These are phyloP conservation scores for Melanocharis versteri DNA, from an alignment of 2,113 vertebrate genomes.

Conservation along the genomic window DNA sequence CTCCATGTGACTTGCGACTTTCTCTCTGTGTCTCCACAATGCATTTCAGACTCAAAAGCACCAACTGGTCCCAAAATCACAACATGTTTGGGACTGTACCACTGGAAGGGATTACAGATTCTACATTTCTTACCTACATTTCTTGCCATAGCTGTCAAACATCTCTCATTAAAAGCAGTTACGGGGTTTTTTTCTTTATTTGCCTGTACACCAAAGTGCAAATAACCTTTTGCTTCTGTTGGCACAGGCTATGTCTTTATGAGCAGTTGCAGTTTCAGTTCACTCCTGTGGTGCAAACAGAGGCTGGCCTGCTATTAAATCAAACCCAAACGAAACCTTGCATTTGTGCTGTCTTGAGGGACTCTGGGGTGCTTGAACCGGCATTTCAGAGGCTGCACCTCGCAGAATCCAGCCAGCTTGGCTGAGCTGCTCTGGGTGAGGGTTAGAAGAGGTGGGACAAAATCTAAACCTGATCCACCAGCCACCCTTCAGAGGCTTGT, in stretches of 20 bases:
- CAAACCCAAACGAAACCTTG: not conserved
- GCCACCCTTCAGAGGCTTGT: not conserved
- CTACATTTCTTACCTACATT: not conserved
- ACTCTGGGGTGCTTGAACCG: accelerated
- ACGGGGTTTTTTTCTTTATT: not conserved
- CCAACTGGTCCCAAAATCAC: not conserved
- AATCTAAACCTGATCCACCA: not conserved
- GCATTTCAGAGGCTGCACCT: not conserved
- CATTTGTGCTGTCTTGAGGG: not conserved
- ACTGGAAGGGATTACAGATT: not conserved
- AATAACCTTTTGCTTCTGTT: not conserved
- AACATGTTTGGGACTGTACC: not conserved
- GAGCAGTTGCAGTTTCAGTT: not conserved
- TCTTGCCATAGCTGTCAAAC: not conserved
- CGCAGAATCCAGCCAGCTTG: not conserved
- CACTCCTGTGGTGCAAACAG: not conserved
- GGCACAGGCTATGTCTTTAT: not conserved
- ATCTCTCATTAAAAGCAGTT: not conserved
- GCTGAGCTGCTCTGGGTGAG: not conserved
- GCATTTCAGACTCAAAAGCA: not conserved
- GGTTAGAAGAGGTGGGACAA: not conserved
- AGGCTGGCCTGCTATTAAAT: not conserved
- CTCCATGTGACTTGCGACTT: not conserved
- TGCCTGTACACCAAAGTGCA: not conserved
- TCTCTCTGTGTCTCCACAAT: not conserved